These are phyloP conservation scores for Phortica magna DNA, from an alignment of 2,888 invertebrate species.

Conservation along the genomic window DNA sequence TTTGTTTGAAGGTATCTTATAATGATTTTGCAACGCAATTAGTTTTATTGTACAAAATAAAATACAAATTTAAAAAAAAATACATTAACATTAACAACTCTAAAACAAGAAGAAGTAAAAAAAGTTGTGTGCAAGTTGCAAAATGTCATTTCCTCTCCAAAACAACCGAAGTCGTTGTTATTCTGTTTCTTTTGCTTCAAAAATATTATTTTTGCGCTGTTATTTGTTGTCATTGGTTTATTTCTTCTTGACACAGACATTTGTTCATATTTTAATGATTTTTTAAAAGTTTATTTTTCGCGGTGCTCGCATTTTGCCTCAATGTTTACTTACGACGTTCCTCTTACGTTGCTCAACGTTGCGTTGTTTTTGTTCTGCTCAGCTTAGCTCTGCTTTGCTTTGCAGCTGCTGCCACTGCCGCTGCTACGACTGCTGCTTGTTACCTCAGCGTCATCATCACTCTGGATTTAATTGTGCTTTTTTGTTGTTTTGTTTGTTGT, in stretches of 20 bases:
- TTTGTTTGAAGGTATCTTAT: too few species aligned
- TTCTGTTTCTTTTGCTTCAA: background rate
- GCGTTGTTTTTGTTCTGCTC: too few species aligned
- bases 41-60: conserved; percentile 13
- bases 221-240: background rate
- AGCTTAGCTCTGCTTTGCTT: too few species aligned
- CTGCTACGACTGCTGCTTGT: background rate
- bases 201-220: background rate
- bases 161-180: background rate
- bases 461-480: background rate
- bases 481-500: background rate
- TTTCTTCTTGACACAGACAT: background rate
- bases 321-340: background rate
- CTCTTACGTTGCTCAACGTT: background rate
- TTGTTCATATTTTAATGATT: conserved; percentile 19
- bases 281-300: conserved; percentile 25
- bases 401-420: too few species aligned
- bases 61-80: background rate
- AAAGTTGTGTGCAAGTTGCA: too few species aligned
- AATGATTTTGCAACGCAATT: conserved; percentile 16
- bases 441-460: background rate
- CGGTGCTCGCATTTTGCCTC: background rate
- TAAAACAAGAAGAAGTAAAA: too few species aligned
- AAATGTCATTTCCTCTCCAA: too few species aligned
- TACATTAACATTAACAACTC: too few species aligned